Percentiles rank a stretch among this genome's conserved stretches.
These are phyloP conservation scores for Lycaon pictus DNA, from an alignment of 2,113 vertebrate genomes.

Conservation along the genomic window DNA sequence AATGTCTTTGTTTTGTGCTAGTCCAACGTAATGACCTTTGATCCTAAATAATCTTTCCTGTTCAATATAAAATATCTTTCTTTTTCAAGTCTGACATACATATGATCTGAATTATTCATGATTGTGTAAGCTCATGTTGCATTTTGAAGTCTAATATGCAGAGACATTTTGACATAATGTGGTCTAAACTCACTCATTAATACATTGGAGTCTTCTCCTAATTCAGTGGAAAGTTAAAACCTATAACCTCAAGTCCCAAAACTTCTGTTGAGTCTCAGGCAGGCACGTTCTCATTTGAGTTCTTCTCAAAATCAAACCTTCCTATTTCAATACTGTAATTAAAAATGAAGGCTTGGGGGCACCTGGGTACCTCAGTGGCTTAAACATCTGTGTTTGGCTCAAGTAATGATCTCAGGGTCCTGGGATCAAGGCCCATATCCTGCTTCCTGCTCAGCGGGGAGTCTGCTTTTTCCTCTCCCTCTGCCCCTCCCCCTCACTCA, in stretches of 20 bases:
- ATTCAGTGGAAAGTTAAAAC: not conserved
- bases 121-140: not conserved
- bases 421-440: too few relatives aligned
- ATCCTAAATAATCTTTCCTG: not conserved
- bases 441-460: too few relatives aligned
- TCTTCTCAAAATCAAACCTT: not conserved
- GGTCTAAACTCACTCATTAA: not conserved
- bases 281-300: not conserved
- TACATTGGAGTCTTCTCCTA: not conserved
- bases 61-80: not conserved
- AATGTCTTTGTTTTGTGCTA: not conserved
- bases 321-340: not conserved
- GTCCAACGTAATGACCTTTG: not conserved
- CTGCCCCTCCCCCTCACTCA: too few relatives aligned
- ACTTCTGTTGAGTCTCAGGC: not conserved
- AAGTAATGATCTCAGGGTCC: too few relatives aligned
- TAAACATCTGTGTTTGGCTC: too few relatives aligned
- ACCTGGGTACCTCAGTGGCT: too few relatives aligned
- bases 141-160: not conserved
- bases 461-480: too few relatives aligned
- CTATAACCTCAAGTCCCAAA: not conserved
- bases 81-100: not conserved
- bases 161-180: not conserved
- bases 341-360: not conserved
- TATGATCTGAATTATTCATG: conserved; percentile 39